phyloP scores from a whole-genome alignment of 2,797 vertebrate species.

The Chelon labrosus region DNA sequence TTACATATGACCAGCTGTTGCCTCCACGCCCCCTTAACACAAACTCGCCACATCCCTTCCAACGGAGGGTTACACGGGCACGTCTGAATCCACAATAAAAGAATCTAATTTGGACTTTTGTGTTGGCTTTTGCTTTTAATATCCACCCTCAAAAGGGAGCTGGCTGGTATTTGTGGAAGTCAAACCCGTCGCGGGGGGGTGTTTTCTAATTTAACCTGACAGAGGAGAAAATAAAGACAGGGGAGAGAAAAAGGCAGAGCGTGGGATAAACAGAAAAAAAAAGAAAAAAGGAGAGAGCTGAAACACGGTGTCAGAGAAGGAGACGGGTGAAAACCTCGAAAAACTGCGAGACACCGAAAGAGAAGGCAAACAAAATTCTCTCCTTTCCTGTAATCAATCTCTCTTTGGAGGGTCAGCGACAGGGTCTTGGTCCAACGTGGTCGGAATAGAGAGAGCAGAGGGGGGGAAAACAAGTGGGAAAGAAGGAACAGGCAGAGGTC shows the following conservation, averaged over 20 bases:
- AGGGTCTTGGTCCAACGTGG: slow-evolving; percentile 74
- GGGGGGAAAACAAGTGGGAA: slow-evolving; percentile 33
- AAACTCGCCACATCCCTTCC: neutral
- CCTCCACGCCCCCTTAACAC: neutral
- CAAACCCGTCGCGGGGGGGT: slow-evolving; percentile 21
- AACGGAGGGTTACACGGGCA: slow-evolving; percentile 15
- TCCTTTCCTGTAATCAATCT: slow-evolving; percentile 81
- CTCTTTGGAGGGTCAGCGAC: slow-evolving; percentile 75
- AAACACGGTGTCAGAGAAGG: slow-evolving; percentile 30
- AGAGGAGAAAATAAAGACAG: slow-evolving; percentile 55
- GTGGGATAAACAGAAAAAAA: slow-evolving; percentile 37
- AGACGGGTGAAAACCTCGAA: slow-evolving; percentile 26
- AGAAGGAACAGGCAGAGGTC: slow-evolving; percentile 34
- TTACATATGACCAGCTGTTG: slow-evolving; percentile 53
- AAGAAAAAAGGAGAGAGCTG: slow-evolving; percentile 9
- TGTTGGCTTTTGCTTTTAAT: slow-evolving; percentile 50
- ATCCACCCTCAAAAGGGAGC: slow-evolving; percentile 37
- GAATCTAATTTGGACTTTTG: slow-evolving; percentile 60
- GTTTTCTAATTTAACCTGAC: slow-evolving; percentile 48
- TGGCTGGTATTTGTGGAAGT: slow-evolving; percentile 33
- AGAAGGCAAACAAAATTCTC: slow-evolving; percentile 67
- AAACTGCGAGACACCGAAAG: slow-evolving; percentile 36
- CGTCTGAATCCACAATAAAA: slow-evolving; percentile 44
- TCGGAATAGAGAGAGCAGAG: slow-evolving; percentile 70
- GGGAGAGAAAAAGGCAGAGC: neutral